Evolutionary conservation across 2,888 invertebrate genomes (phyloP).

Genomic region (Tipula vernalis): DNA sequence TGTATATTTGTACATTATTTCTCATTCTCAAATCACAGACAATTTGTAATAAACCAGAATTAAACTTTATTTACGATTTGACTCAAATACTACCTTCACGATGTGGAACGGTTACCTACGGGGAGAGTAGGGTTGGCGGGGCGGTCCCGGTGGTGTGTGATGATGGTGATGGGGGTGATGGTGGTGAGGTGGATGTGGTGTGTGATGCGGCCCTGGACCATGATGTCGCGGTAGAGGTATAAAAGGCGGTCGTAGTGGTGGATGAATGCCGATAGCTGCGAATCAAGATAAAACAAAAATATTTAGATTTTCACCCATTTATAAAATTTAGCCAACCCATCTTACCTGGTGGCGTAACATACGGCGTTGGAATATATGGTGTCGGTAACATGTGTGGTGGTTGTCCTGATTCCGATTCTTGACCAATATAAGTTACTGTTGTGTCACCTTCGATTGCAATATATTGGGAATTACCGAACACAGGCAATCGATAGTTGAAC

Average conservation of each 20-base stretch:
- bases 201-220: background rate
- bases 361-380: background rate
- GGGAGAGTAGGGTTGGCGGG: too few species aligned
- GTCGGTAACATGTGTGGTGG: background rate
- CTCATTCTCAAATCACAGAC: too few species aligned
- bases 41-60: too few species aligned
- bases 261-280: background rate
- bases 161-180: background rate
- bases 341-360: background rate
- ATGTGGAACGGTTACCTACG: too few species aligned
- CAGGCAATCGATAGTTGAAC: slow-evolving; percentile 60
- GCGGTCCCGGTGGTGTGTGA: too few species aligned
- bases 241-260: background rate
- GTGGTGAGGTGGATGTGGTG: background rate
- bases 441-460: background rate
- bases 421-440: background rate
- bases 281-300: too few species aligned
- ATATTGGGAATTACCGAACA: slow-evolving; percentile 18
- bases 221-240: background rate
- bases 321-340: background rate
- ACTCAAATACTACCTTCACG: too few species aligned
- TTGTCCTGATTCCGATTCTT: background rate
- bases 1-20: too few species aligned
- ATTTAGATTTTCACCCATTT: background rate
- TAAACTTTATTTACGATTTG: too few species aligned